phyloP scores from a whole-genome alignment of 2,888 invertebrate species.

The Eudasyphora cyanicolor region DNA sequence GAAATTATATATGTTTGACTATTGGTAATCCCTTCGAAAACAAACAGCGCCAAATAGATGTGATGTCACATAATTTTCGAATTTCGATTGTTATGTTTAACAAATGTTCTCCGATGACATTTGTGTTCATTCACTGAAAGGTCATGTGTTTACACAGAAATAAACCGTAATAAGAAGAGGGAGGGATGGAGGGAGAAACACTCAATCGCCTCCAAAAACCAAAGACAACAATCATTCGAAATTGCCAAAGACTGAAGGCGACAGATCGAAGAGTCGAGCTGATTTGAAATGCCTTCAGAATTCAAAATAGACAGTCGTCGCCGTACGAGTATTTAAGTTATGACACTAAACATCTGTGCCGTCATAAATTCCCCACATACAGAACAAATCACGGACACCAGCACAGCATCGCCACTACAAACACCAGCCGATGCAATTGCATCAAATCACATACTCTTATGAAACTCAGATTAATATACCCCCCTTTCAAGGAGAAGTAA shows the following conservation, averaged over 20 bases:
- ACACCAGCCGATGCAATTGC: neutral
- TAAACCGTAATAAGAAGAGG: conserved; percentile 38
- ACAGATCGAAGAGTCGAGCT: neutral
- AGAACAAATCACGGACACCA: conserved; percentile 35
- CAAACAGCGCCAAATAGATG: neutral
- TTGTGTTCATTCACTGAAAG: conserved; percentile 52
- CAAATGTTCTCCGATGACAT: conserved; percentile 43
- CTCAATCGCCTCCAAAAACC: neutral
- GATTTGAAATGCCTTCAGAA: neutral
- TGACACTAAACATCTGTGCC: conserved; percentile 68
- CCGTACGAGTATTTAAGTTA: conserved; percentile 46
- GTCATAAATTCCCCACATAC: conserved; percentile 65
- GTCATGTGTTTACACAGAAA: conserved; percentile 53
- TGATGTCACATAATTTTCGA: conserved; percentile 13
- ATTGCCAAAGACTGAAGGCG: conserved; percentile 2
- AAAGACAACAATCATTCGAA: conserved; percentile 4
- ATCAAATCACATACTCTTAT: neutral
- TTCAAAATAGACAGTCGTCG: neutral
- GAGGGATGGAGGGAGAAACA: too few relatives aligned
- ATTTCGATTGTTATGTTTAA: conserved; percentile 44
- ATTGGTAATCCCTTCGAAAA: neutral
- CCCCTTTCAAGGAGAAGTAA: neutral
- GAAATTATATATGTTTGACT: neutral
- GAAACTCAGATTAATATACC: neutral
- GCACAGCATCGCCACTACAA: neutral